phyloP scores from a whole-genome alignment of 37 sponge, comb jelly and placozoan species.

The Aphrocallistes beatrix region DNA sequence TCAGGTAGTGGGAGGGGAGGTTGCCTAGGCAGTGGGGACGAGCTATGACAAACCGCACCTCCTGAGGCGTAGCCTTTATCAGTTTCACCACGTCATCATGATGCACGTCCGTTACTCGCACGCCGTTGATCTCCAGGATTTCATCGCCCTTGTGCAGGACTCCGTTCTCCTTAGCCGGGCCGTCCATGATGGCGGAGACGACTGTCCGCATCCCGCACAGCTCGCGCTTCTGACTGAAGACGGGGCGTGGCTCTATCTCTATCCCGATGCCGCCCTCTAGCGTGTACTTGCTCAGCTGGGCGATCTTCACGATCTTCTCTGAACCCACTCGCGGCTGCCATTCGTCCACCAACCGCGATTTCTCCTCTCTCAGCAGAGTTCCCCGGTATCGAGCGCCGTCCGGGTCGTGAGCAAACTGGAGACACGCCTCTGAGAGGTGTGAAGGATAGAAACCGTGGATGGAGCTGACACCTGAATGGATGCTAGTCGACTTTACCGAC shows the following conservation, averaged over 20 bases:
- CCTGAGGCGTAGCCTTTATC: neutral
- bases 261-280: neutral
- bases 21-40: neutral
- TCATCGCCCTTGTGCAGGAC: neutral
- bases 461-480: neutral
- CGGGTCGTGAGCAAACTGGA: neutral
- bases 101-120: neutral
- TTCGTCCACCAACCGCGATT: neutral
- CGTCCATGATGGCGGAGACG: neutral
- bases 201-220: neutral
- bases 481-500: neutral
- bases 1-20: neutral
- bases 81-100: neutral
- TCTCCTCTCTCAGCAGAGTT: neutral
- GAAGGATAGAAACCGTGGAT: conserved; percentile 4
- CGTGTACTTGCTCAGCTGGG: neutral
- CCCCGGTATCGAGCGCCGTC: neutral
- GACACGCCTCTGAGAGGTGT: neutral
- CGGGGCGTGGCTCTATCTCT: neutral
- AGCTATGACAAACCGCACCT: neutral
- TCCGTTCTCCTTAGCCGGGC: neutral
- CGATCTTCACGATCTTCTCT: conserved; percentile 6
- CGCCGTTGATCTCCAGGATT: neutral
- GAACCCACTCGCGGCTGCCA: neutral
- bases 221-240: neutral